Base-by-base conservation (phyloP, 2,113 vertebrate species). In the Carettochelys insculpta region DNA sequence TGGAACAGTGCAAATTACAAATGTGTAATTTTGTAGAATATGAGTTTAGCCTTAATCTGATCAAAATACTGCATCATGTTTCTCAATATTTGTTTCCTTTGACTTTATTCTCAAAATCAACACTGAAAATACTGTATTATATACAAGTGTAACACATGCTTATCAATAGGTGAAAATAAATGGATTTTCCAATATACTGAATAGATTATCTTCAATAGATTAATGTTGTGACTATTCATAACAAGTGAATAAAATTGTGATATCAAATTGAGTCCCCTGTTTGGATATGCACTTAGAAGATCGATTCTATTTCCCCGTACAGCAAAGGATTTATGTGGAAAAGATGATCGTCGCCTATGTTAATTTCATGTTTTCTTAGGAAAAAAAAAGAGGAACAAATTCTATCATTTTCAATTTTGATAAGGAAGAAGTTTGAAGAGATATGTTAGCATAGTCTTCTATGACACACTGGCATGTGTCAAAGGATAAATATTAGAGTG, bases 161-260 rank as follows among this genome's bases (percentile, higher is more conserved):
- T 98, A 98, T 95, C 92, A 94, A 96, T 98, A 97, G 97, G 95
- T 96, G 92, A 97, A 97, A 98, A 97, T 97, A 98, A 97, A 98
- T 97, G 97, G 96, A 97, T 97, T 98, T 98, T 97, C 95, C 97
- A 95, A 95, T 97, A 97, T 96, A 95, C 90, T 88, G 91, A 96
- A 86, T 96, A 97, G 94, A 96, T 96, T 96, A 97, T 95, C 86
- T 96, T 93, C 87, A 92, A 84, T 97, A 97, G 94, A 88, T 96
- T 95, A 97, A 95, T 97, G 95, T 97, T 97, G 97, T 97, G 95
- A 95, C 68, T 96, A 97, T 94, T 97, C 90, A 95, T 96, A 97
- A 89, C 85, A 94, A 95, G 88, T 97, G 83, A 98, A 98, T 97
- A 98, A 98, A 97, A 96, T 96, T 97, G 93, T 97, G 92, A 95